Base-by-base conservation (phyloP, 2,113 vertebrate species). In the Callocephalon fimbriatum region DNA sequence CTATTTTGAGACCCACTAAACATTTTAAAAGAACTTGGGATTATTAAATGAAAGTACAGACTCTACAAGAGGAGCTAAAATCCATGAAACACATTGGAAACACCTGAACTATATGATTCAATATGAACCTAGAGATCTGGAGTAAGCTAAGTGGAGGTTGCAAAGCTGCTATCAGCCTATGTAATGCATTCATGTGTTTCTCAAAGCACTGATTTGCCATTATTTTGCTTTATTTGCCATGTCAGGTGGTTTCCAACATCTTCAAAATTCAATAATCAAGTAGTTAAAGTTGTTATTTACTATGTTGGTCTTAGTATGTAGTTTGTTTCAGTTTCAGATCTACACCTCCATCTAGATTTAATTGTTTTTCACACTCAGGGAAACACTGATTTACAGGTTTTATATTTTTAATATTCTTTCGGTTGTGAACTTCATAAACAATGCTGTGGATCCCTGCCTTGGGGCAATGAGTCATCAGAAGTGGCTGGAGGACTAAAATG, bases 401-500 rank as follows among this genome's bases (percentile, higher is more conserved):
- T 44, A 20, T 72, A 73, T 74, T 96, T 96, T 94, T 90, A 78
- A 78, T 90, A 77, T 56, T 73, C 48, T 66, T 91, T 79, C 74
- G 6, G 31, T 88, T 83, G 22, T 47, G 61, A 95, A 82, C 23
- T 91, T 95, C 51, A 88, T 70, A 88, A 93, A 91, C 86, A 88
- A 82, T 80, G 53, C 35, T 45, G n/a, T 65, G 53, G 20, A 88
- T 79, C 62, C 77, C 86, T 86, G 65, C 51, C 71, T 93, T 84
- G 9, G 48, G 63, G 66, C 68, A 73, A 53, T 97, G 96, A 97
- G 90, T 97, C 94, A 97, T 92, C 56, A 88, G 58, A 93, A 96
- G 78, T 81, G 70, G 74, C 63, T 95, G 15, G 12, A 94, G 88
- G 72, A 96, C 91, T 89, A 71, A 94, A 97, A 92, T 92, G 76